Base-by-base conservation (phyloP, 2,888 invertebrate genomes). In the Agrochola lychnidis region DNA sequence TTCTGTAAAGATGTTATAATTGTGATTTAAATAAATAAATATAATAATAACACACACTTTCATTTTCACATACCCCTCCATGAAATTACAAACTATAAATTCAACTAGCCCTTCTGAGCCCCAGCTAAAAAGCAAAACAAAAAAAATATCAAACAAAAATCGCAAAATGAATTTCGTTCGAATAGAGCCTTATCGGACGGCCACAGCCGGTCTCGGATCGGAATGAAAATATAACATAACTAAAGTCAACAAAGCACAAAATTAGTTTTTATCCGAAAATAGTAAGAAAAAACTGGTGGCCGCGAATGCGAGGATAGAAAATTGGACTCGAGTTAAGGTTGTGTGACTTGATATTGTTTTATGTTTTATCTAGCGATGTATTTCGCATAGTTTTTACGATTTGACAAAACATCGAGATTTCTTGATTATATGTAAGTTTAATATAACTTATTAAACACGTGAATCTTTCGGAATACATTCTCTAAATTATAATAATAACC, bases 181-280 rank as follows among this genome's bases (percentile, higher is more conserved):
- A 88, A 87, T 85, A 69, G 85, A 63, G 73, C 74, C 88, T 91
- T 92, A 92, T 92, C 92, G 88, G 78, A 61, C 83, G 73, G 73
- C 81, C 90, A 86, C 91, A 91, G 88, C 89, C 86, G 87, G 82
- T 83, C 81, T 81, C 89, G 89, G 93, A 93, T 92, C 92, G 91
- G 91, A 94, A 93, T 92, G 91, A 94, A 94, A 94, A 94, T 94
- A 94, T 94, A 94, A 94, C 93, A 93, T 86, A 87, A 92, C 92
- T 85, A 91, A 92, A 95, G 92, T 94, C 95, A 95, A 95, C 95
- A 95, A 95, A 94, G 94, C 95, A 95, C 94, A 95, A 95, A 95
- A 95, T 95, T 95, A 95, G 95, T 95, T 95, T 87, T 95, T 93
- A 94, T 93, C 92, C 93, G 92, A 94, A 94, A 87, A 93, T 93